These are phyloP conservation scores for Corythoichthys intestinalis DNA, from an alignment of 2,113 vertebrate genomes.

Conservation along the genomic window DNA sequence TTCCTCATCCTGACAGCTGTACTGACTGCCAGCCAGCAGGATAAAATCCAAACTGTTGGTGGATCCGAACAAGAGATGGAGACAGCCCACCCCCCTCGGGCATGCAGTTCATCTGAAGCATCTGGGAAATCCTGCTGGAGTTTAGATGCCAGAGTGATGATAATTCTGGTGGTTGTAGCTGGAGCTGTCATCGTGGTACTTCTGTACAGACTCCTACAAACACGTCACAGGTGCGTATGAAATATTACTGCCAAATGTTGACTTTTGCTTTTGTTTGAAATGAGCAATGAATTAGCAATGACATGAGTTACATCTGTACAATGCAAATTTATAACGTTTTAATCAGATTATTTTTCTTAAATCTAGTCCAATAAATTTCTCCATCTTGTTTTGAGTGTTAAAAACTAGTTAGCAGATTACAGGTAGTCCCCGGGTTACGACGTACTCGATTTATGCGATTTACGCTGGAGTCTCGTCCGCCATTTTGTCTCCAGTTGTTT, in stretches of 20 bases:
- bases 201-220: slow-evolving; percentile 62
- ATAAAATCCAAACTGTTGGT: neutral
- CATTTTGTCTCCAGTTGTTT: too few species aligned
- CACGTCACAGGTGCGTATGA: slow-evolving; percentile 59
- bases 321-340: too few species aligned
- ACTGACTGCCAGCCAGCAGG: slow-evolving; percentile 9
- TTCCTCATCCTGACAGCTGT: slow-evolving; percentile 3
- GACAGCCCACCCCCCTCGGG: slow-evolving; percentile 29
- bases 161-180: slow-evolving; percentile 61
- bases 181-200: slow-evolving; percentile 65
- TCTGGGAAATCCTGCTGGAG: slow-evolving; percentile 46
- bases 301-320: too few species aligned
- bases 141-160: slow-evolving; percentile 47
- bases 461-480: too few species aligned
- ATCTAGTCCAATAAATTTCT: too few species aligned
- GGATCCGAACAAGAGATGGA: slow-evolving; percentile 34
- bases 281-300: neutral
- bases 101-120: slow-evolving; percentile 37
- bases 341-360: too few species aligned
- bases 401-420: too few species aligned
- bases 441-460: too few species aligned
- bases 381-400: too few species aligned
- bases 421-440: too few species aligned
- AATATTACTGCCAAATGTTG: neutral
- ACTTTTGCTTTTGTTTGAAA: neutral